These are phyloP conservation scores for Sturnira hondurensis DNA, from an alignment of 2,113 vertebrate species.

Conservation along the genomic window DNA sequence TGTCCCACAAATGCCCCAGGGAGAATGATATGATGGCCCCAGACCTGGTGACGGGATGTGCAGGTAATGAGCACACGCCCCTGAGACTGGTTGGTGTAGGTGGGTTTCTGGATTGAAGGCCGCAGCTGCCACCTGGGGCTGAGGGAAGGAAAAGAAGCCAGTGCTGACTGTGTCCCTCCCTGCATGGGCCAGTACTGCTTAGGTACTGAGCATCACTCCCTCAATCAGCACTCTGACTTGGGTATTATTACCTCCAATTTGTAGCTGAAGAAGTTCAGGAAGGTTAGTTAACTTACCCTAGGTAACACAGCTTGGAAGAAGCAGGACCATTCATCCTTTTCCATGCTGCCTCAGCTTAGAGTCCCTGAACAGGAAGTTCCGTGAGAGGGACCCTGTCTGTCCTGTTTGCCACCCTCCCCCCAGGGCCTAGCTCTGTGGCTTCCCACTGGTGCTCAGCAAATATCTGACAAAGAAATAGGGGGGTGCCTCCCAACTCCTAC, in stretches of 20 bases:
- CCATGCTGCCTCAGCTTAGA: background rate
- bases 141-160: background rate
- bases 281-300: background rate
- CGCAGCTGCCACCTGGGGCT: background rate
- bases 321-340: background rate
- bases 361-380: background rate
- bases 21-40: too few relatives aligned
- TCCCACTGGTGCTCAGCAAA: background rate
- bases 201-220: background rate
- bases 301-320: background rate
- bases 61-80: background rate
- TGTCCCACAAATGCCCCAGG: background rate
- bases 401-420: background rate
- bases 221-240: background rate
- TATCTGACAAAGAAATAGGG: background rate
- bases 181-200: fast-evolving
- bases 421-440: background rate
- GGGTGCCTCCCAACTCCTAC: background rate
- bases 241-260: background rate
- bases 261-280: background rate
- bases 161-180: too few relatives aligned
- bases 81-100: background rate
- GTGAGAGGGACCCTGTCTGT: background rate
- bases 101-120: background rate
- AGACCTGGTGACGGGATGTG: background rate